Percentiles rank a stretch among this genome's conserved stretches.
Evolutionary conservation across 2,113 vertebrate species (phyloP).

Genomic region (Oryzias celebensis): DNA sequence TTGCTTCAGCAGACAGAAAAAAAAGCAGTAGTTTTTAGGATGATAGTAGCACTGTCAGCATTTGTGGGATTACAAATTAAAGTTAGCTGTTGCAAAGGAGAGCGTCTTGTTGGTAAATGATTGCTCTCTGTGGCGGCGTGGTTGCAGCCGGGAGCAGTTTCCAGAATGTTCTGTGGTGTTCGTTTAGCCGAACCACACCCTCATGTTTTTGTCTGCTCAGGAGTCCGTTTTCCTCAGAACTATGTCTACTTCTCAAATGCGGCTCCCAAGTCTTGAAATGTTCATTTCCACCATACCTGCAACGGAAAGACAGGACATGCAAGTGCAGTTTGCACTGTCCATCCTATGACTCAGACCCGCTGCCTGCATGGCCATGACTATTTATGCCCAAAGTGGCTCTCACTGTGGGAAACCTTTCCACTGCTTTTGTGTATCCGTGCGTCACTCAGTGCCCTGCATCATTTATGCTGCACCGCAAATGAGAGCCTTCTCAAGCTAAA

Average conservation of each 20-base stretch:
- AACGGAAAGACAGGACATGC: conserved; percentile 3
- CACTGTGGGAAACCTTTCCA: conserved; percentile 54
- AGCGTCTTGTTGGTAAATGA: conserved; percentile 57
- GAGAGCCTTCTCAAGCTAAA: conserved; percentile 69
- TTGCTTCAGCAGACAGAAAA: conserved; percentile 16
- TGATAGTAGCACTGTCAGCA: conserved; percentile 52
- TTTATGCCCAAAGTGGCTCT: conserved; percentile 47
- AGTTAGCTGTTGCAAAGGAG: conserved; percentile 47
- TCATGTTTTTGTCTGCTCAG: conserved; percentile 12
- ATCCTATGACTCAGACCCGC: conserved; percentile 55
- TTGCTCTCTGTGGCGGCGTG: conserved; percentile 47
- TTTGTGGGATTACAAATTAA: conserved; percentile 51
- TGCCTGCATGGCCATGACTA: conserved; percentile 47
- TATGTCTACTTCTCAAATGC: conserved; percentile 28
- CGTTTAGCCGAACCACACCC: conserved; percentile 56
- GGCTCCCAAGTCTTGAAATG: conserved; percentile 28
- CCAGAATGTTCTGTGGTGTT: conserved; percentile 62
- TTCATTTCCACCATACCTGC: conserved; percentile 1
- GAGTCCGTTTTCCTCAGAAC: conserved; percentile 9
- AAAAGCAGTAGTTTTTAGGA: conserved; percentile 44
- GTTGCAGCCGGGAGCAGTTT: conserved; percentile 49
- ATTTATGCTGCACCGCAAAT: conserved; percentile 74
- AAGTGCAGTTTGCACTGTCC: conserved; percentile 29
- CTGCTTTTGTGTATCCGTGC: conserved; percentile 66
- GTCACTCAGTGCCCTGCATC: conserved; percentile 69